Conservation (phyloP, 2,797 vertebrate genomes). For the Eidolon dupreanum region DNA sequence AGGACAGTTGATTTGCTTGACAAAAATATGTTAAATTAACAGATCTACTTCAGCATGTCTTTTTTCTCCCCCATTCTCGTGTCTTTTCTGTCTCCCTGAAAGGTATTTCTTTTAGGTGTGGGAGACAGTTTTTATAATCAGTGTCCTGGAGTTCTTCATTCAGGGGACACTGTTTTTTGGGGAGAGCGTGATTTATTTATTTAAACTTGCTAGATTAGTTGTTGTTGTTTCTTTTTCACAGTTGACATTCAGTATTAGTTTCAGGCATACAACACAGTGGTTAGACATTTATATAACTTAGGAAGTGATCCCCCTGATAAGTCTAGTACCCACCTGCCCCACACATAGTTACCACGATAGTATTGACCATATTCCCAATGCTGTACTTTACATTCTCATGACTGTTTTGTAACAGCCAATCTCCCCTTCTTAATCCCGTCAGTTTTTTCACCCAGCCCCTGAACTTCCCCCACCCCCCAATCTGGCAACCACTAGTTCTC, state of each 20-base stretch:
- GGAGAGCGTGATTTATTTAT: background rate
- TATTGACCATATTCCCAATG: background rate
- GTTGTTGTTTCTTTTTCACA: too few relatives aligned
- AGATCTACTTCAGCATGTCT: conserved; percentile 83
- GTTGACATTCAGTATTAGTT: background rate
- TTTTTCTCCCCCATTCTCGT: conserved; percentile 77
- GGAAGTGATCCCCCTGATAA: background rate
- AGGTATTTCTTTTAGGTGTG: conserved; percentile 80
- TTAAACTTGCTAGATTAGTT: background rate
- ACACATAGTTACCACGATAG: background rate
- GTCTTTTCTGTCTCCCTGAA: conserved; percentile 78
- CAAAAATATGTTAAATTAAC: conserved; percentile 88
- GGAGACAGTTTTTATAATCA: conserved; percentile 78
- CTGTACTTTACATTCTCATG: background rate
- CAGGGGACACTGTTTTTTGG: background rate
- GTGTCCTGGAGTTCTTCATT: conserved; percentile 80
- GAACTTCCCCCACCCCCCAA: background rate
- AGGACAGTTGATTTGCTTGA: conserved; percentile 87
- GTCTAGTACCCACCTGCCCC: background rate
- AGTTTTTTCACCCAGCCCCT: too few relatives aligned
- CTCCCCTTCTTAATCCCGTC: background rate
- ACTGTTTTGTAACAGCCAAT: background rate
- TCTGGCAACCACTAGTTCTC: background rate
- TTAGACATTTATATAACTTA: background rate
- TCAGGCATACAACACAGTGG: background rate